phyloP scores from a whole-genome alignment of 2,113 vertebrate genomes.

The Odocoileus hemionus region DNA sequence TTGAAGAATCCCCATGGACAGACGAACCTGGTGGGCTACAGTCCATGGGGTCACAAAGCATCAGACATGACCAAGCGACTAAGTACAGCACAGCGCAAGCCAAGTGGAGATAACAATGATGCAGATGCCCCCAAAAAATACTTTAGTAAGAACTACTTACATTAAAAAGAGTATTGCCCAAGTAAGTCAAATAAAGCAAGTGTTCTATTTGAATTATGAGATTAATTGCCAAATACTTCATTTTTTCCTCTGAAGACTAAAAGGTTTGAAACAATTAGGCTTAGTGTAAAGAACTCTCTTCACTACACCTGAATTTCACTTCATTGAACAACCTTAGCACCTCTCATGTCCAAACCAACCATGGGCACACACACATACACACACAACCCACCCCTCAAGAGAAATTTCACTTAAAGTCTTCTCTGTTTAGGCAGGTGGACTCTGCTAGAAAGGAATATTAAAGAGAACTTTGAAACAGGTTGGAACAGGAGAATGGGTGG shows the following conservation, averaged over 20 bases:
- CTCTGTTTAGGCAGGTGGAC: neutral
- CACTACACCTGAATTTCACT: neutral
- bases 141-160: neutral
- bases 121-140: neutral
- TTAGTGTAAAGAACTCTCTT: neutral
- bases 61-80: neutral
- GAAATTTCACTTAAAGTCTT: neutral
- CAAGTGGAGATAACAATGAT: neutral
- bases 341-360: neutral
- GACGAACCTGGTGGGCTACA: neutral
- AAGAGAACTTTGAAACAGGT: neutral
- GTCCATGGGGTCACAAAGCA: neutral
- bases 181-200: constrained; percentile 10
- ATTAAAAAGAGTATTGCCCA: neutral
- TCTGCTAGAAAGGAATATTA: neutral
- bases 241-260: neutral
- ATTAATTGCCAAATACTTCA: neutral
- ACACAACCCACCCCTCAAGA: neutral
- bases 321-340: neutral
- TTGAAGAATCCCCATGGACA: neutral
- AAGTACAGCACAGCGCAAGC: neutral
- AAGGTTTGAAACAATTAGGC: neutral
- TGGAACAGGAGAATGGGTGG: neutral
- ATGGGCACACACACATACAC: neutral
- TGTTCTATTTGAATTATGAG: neutral